Conservation (phyloP, 2,113 vertebrate genomes). For the Motacilla tschutschensis region DNA sequence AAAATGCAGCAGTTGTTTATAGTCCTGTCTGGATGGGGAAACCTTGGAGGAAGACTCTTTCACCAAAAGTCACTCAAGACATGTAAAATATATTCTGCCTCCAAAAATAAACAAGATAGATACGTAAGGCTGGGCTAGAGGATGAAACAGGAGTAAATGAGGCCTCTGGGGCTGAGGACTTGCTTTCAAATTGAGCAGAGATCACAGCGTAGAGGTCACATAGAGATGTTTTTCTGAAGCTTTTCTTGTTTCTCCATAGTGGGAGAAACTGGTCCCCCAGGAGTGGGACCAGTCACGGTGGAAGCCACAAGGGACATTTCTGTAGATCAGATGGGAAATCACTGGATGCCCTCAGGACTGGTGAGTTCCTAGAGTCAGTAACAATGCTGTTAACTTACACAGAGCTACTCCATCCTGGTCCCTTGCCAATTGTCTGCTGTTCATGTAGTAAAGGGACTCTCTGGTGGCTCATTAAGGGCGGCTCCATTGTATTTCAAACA, state of each 20-base stretch:
- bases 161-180: neutral
- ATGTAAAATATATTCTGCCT: neutral
- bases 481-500: neutral
- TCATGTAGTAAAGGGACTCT: neutral
- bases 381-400: neutral
- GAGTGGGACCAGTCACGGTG: fast-evolving
- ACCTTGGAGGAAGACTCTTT: conserved; percentile 7
- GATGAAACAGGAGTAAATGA: neutral
- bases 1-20: conserved; percentile 2
- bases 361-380: neutral
- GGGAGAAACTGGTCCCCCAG: too few species aligned
- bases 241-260: neutral
- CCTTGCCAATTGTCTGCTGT: neutral
- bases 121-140: neutral
- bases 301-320: neutral
- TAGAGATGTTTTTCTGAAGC: neutral
- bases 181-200: neutral
- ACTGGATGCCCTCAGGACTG: neutral
- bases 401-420: neutral
- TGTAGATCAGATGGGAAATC: neutral
- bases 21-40: neutral
- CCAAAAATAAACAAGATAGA: neutral
- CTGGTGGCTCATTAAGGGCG: neutral
- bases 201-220: fast-evolving
- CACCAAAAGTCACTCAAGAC: neutral